Evolutionary conservation across 2,113 vertebrate species (phyloP).

Genomic region (Empidonax alnorum): DNA sequence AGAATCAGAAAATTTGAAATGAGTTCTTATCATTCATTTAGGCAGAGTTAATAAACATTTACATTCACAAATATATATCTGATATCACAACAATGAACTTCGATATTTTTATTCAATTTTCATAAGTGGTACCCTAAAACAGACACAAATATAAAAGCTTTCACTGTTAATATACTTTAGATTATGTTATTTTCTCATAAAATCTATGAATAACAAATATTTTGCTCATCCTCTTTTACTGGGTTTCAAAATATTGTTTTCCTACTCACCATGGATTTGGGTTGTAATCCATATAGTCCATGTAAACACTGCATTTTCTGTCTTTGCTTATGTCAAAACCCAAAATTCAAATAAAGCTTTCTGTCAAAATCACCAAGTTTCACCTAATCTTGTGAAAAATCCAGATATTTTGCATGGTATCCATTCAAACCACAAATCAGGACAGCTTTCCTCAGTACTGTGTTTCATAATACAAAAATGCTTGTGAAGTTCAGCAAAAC

Average conservation of each 20-base stretch:
- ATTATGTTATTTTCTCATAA: background rate
- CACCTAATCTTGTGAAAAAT: slow-evolving; percentile 8
- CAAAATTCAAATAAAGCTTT: background rate
- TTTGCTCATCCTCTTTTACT: background rate
- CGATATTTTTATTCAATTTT: background rate
- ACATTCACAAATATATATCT: background rate
- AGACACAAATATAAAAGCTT: background rate
- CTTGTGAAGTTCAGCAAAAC: slow-evolving; percentile 32
- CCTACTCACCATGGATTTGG: background rate
- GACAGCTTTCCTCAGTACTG: background rate
- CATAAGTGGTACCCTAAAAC: background rate
- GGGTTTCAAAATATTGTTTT: background rate
- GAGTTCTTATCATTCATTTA: background rate
- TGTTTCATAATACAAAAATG: slow-evolving; percentile 37
- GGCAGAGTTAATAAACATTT: background rate
- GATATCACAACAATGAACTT: accelerated
- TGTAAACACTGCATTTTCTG: background rate
- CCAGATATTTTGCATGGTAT: background rate
- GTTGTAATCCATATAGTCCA: background rate
- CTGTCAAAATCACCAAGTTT: slow-evolving; percentile 1
- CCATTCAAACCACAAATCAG: slow-evolving; percentile 21
- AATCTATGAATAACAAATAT: background rate
- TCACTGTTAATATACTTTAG: background rate
- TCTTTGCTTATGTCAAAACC: background rate
- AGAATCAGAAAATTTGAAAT: background rate